Conservation (phyloP, 92 coral and sea anemone genomes). For the Zoanthus sociatus region DNA sequence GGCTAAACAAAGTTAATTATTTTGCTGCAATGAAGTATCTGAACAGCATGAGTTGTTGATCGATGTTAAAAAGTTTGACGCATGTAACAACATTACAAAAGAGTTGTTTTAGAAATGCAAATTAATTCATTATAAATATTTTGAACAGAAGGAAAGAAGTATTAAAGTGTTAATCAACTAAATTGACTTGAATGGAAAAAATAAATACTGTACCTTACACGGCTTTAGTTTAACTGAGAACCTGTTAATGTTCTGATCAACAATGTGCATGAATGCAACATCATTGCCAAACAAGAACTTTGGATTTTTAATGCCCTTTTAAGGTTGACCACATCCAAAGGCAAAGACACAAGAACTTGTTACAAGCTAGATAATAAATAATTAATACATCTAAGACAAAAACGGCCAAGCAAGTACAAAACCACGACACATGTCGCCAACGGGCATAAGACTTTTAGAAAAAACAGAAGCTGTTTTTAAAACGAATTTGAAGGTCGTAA, state of each 20-base stretch:
- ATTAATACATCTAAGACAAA: constrained; percentile 27
- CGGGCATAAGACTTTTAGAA: constrained; percentile 8
- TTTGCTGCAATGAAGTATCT: background rate
- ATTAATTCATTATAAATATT: constrained; percentile 22
- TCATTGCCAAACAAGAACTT: background rate
- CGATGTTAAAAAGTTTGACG: background rate
- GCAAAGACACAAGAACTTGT: constrained; percentile 12
- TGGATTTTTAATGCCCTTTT: background rate
- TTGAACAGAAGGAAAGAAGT: constrained; percentile 20
- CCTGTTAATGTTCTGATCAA: background rate
- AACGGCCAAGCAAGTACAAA: constrained; percentile 28
- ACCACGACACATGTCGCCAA: constrained; percentile 25
- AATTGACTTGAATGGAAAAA: constrained; percentile 11
- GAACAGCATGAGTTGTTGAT: constrained; percentile 23
- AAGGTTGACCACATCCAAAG: background rate
- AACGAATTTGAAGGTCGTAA: background rate
- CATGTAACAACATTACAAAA: constrained; percentile 34
- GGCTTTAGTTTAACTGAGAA: background rate
- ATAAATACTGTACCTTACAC: constrained; percentile 39
- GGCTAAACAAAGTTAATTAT: background rate
- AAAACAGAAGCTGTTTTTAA: background rate
- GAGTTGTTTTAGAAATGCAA: constrained; percentile 36
- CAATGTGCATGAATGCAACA: background rate
- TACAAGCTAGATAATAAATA: background rate
- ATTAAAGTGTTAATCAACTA: constrained; percentile 40